Conservation (phyloP, 2,113 vertebrate species). For the Nerophis ophidion region DNA sequence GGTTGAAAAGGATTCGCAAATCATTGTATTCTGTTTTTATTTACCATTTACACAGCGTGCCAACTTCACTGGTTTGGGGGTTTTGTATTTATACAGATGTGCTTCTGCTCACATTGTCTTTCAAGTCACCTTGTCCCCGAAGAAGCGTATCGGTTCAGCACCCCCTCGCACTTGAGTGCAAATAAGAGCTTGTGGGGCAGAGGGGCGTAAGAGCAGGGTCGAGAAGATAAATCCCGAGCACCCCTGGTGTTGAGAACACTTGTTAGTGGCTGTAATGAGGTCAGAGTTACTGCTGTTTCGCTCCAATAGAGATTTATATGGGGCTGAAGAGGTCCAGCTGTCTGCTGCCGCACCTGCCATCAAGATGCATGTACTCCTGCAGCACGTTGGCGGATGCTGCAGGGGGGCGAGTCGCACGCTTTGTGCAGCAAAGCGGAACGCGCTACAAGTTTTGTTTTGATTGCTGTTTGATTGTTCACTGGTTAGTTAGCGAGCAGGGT, state of each 20-base stretch:
- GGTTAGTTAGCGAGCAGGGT: not conserved
- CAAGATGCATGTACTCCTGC: constrained; percentile 41
- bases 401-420: not conserved
- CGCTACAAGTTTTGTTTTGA: not conserved
- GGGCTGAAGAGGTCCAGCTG: constrained; percentile 50
- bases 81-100: too few relatives aligned
- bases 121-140: not conserved
- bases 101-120: too few relatives aligned
- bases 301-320: constrained; percentile 67
- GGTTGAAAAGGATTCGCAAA: too few relatives aligned
- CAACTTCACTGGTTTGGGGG: too few relatives aligned
- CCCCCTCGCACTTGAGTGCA: not conserved
- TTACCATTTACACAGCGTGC: too few relatives aligned
- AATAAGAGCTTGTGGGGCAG: not conserved
- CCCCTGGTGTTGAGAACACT: constrained; percentile 52
- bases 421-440: not conserved
- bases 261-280: constrained; percentile 64
- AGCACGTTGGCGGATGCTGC: constrained; percentile 3
- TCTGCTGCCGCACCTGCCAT: constrained; percentile 38
- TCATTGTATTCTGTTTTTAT: too few relatives aligned
- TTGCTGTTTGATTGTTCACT: not conserved
- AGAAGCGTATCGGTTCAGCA: not conserved
- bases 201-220: too few relatives aligned
- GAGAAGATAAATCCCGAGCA: constrained; percentile 56
- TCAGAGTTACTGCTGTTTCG: constrained; percentile 60